Conservation (phyloP, 1,140 invertebrate species). For the Paraescarpia echinospica region DNA sequence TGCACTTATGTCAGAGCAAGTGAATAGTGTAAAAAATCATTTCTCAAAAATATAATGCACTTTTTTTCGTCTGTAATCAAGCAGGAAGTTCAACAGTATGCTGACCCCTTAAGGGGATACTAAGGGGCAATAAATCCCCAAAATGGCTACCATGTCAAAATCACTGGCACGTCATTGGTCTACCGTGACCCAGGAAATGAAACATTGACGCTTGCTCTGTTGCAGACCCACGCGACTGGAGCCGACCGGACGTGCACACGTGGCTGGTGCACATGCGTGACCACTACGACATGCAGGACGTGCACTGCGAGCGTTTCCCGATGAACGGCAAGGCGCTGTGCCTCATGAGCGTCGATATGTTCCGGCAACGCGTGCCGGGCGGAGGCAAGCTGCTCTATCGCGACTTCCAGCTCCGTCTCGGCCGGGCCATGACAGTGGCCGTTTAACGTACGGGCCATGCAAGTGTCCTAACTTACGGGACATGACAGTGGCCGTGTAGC, state of each 20-base stretch:
- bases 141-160: too few relatives aligned
- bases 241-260: constrained; percentile 66
- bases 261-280: constrained; percentile 62
- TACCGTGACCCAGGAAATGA: neutral
- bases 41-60: too few relatives aligned
- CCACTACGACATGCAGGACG: constrained; percentile 61
- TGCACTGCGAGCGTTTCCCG: constrained; percentile 66
- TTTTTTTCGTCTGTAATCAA: too few relatives aligned
- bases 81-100: too few relatives aligned
- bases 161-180: neutral
- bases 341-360: constrained; percentile 75
- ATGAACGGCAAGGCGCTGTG: constrained; percentile 80
- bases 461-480: neutral
- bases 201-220: neutral
- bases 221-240: constrained; percentile 72
- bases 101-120: too few relatives aligned
- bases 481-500: too few relatives aligned
- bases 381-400: constrained; percentile 70
- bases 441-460: neutral
- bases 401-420: constrained; percentile 18
- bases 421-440: constrained; percentile 5
- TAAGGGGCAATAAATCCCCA: too few relatives aligned
- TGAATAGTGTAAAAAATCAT: too few relatives aligned
- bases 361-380: constrained; percentile 69
- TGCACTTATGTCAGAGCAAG: too few relatives aligned